Base-by-base conservation (phyloP, 2,113 vertebrate species). In the Centropristis striata region DNA sequence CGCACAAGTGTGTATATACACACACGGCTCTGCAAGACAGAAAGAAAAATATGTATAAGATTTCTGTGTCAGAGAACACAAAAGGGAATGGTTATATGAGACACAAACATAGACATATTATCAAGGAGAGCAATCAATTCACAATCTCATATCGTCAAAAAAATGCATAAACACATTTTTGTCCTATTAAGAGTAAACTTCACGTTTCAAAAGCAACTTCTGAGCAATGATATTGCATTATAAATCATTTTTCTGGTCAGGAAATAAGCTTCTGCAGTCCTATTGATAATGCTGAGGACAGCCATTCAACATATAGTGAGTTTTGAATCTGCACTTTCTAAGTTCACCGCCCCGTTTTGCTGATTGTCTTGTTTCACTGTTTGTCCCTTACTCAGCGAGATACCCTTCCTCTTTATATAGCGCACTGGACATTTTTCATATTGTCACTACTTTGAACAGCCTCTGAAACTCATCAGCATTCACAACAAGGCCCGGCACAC, bases 351-450 rank as follows among this genome's bases (percentile, higher is more conserved):
- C 58, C 60, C 7, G 1, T 88, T 90, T 74, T 83, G 85, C 88
- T 89, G 85, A 92, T 84, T 37, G 59, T 41, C 59, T 75, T 69
- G 21, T 87, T 91, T 89, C 86, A 57, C 47, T 23, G 59, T 84
- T 87, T 84, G 85, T 86, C 75, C 84, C 87, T 92, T 83, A 86
- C 81, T 91, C 81, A 87, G 85, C 86, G 51, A 66, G 42, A 88
- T 74, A 63, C 14, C 57, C 83, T 87, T 85, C 81, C 65, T 84
- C 82, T 81, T 72, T 27, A 57, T 64, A 74, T 8, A 81, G 75
- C 51, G 50, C 66, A 78, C 79, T 47, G 74, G 60, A 84, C 84
- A 87, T 80, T 81, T 87, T 71, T 77, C 57, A 75, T 54, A 50
- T 49, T 53, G 78, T 70, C 44, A 44, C 53, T 14, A 50, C 21